These are phyloP conservation scores for Siphamia tubifer DNA, from an alignment of 2,113 vertebrate genomes.

Conservation along the genomic window DNA sequence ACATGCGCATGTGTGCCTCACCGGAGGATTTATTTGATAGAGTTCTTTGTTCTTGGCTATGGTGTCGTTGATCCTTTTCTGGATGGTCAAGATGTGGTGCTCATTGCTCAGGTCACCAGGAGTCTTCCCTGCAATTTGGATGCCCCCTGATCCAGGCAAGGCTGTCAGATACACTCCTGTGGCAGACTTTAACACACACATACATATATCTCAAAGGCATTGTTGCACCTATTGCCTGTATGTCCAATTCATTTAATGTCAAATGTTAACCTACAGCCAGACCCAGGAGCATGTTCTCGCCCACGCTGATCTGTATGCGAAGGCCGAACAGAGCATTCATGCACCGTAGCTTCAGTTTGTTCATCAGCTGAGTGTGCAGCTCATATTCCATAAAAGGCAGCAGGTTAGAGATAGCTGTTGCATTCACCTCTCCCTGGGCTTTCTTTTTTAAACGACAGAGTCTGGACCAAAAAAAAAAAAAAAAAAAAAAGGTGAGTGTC, in stretches of 20 bases:
- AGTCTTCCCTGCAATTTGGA: conserved; percentile 95
- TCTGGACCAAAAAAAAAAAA: conserved; percentile 66
- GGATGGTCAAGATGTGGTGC: conserved; percentile 92
- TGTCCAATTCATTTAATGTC: not conserved
- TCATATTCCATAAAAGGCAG: conserved; percentile 98
- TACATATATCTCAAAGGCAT: not conserved
- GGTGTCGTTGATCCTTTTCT: conserved; percentile 96
- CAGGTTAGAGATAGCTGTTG: conserved; percentile 92
- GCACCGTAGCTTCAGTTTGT: conserved; percentile 94
- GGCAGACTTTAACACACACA: conserved; percentile 84
- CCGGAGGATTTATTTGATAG: conserved; percentile 92
- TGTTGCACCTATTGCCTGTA: not conserved
- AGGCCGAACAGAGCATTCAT: conserved; percentile 98
- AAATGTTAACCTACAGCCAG: conserved; percentile 87
- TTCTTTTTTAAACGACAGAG: conserved; percentile 97
- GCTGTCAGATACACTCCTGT: conserved; percentile 95
- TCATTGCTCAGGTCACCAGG: conserved; percentile 91
- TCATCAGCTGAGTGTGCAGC: conserved; percentile 97
- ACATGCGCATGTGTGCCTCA: conserved; percentile 72
- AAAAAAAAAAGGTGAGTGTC: not conserved
- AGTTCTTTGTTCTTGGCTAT: conserved; percentile 94
- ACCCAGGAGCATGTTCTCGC: conserved; percentile 96
- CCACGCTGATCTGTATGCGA: conserved; percentile 94
- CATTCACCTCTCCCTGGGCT: conserved; percentile 95
- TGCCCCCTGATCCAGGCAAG: conserved; percentile 91